Conservation (phyloP, 1,140 invertebrate genomes). For the Cyclargus thomasi region DNA sequence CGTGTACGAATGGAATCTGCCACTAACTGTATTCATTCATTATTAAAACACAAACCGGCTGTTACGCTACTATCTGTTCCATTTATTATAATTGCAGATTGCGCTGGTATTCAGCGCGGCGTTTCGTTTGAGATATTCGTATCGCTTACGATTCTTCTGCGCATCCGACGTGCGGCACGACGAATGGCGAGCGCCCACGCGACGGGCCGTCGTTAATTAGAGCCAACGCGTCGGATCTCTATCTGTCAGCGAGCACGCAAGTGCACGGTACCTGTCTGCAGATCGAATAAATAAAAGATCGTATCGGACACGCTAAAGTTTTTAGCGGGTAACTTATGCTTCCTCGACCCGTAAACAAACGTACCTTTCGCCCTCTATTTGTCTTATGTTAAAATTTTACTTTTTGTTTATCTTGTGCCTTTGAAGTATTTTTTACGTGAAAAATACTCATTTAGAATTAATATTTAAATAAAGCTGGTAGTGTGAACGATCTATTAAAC, state of each 20-base stretch:
- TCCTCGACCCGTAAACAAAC: not conserved
- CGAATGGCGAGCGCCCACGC: slow-evolving; percentile 62
- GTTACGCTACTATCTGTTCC: slow-evolving; percentile 16
- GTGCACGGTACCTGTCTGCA: slow-evolving; percentile 35
- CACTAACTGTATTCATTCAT: not conserved
- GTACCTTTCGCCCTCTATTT: slow-evolving; percentile 1
- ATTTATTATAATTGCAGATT: slow-evolving; percentile 14
- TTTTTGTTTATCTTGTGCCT: not conserved
- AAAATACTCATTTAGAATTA: not conserved
- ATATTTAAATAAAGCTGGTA: not conserved
- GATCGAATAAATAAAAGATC: slow-evolving; percentile 24
- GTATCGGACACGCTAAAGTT: slow-evolving; percentile 9
- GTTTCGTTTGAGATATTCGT: slow-evolving; percentile 52
- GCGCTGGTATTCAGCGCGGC: not conserved
- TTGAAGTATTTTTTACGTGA: not conserved
- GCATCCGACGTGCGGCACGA: slow-evolving; percentile 53
- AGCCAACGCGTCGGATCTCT: slow-evolving; percentile 36
- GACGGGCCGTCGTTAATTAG: slow-evolving; percentile 59
- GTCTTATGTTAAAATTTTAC: slow-evolving; percentile 4
- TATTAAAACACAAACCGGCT: not conserved
- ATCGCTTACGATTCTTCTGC: slow-evolving; percentile 63
- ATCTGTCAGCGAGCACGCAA: slow-evolving; percentile 47
- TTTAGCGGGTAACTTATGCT: not conserved
- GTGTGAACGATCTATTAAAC: not conserved
- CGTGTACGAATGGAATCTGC: not conserved